phyloP scores from a whole-genome alignment of 30 jellyfish, hydroid and myxozoan species.

The Euphysa ruthae region DNA sequence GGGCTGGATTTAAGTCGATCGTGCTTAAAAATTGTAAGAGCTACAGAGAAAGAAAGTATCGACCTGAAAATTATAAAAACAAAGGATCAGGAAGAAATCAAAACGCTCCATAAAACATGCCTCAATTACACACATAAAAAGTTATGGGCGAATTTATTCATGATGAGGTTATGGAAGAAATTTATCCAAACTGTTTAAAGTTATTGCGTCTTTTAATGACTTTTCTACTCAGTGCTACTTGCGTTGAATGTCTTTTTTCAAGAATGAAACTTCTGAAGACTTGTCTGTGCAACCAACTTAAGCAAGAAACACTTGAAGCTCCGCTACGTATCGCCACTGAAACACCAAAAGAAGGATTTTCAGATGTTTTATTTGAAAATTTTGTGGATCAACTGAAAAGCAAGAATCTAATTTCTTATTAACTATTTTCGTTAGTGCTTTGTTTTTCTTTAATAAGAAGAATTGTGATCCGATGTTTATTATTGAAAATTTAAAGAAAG shows the following conservation, averaged over 20 bases:
- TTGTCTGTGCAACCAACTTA: background rate
- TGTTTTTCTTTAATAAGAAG: too few relatives aligned
- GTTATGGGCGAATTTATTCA: background rate
- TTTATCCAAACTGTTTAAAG: conserved; percentile 1
- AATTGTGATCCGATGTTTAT: too few relatives aligned
- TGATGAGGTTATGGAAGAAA: too few relatives aligned
- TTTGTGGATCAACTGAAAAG: background rate
- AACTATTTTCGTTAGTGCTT: background rate
- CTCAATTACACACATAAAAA: background rate
- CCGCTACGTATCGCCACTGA: conserved; percentile 8
- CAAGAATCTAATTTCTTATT: background rate
- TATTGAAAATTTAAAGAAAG: too few relatives aligned
- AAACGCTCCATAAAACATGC: background rate
- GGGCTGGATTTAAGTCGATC: too few relatives aligned
- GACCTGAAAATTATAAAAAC: too few relatives aligned
- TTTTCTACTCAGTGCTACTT: conserved; percentile 10
- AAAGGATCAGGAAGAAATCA: background rate
- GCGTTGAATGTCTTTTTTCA: conserved; percentile 12
- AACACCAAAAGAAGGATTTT: conserved; percentile 6
- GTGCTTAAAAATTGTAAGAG: too few relatives aligned
- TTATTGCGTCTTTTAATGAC: background rate
- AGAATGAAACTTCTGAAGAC: conserved; percentile 13
- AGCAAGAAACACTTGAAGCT: conserved; percentile 13
- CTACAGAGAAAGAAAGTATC: too few relatives aligned
- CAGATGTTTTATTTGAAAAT: background rate